Conservation (phyloP, 2,797 vertebrate genomes). For the Leptoclinus maculatus region DNA sequence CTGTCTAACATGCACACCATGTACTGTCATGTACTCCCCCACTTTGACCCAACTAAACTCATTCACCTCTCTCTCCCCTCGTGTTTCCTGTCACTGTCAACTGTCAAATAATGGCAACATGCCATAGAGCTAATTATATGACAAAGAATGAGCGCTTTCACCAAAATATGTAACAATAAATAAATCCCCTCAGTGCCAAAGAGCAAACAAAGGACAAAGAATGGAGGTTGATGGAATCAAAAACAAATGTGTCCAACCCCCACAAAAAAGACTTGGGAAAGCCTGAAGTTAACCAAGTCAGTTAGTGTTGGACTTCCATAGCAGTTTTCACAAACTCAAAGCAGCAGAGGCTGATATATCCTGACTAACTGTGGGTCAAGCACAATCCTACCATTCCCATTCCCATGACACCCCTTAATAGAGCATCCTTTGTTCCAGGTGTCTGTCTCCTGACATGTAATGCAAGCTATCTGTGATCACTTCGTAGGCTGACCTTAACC, state of each 20-base stretch:
- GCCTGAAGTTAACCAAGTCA: neutral
- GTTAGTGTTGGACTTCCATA: too few species aligned
- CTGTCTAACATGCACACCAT: neutral
- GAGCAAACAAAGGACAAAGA: neutral
- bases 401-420: neutral
- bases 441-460: neutral
- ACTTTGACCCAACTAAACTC: neutral
- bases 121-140: neutral
- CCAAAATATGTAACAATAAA: neutral
- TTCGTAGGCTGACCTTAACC: neutral
- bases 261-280: neutral
- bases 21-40: neutral
- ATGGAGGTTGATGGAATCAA: neutral
- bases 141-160: neutral
- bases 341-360: too few species aligned
- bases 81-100: constrained; percentile 6
- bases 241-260: neutral
- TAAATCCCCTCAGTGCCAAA: neutral
- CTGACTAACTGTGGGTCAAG: neutral
- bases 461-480: neutral
- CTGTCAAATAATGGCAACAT: neutral
- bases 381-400: neutral
- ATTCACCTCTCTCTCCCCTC: neutral
- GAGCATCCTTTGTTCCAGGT: neutral
- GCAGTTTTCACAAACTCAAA: too few species aligned